Conservation (phyloP, 2,113 vertebrate species). For the Pyxicephalus adspersus region DNA sequence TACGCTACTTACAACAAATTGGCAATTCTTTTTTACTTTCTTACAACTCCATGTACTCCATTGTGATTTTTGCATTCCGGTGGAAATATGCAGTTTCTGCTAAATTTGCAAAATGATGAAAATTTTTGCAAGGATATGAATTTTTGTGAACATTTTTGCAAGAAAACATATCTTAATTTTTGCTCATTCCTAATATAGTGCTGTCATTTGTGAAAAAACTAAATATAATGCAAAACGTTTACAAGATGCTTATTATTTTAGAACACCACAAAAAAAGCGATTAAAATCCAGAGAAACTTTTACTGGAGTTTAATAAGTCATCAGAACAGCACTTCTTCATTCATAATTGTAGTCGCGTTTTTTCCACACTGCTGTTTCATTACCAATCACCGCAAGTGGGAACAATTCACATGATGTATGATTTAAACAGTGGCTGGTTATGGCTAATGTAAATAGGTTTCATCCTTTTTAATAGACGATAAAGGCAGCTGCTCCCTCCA, state of each 20-base stretch:
- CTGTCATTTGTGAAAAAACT: no score
- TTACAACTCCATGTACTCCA: no score
- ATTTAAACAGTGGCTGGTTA: slow-evolving; percentile 67
- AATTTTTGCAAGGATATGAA: no score
- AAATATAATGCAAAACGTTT: no score
- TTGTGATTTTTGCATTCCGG: no score
- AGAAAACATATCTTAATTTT: no score
- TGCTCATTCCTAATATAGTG: no score
- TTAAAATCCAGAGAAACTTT: neutral
- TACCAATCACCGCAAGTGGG: neutral
- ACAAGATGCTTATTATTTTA: neutral
- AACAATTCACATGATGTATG: slow-evolving; percentile 48
- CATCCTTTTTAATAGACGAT: slow-evolving; percentile 67
- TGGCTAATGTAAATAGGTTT: slow-evolving; percentile 70
- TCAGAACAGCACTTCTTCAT: neutral
- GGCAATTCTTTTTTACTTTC: no score
- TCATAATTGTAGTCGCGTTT: neutral
- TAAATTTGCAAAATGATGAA: no score
- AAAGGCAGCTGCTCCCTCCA: slow-evolving; percentile 71
- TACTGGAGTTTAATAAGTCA: neutral
- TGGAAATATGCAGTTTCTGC: no score
- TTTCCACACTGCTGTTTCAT: neutral
- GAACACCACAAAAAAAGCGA: neutral
- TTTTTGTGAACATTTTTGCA: no score
- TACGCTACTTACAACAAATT: no score